Percentiles rank a stretch among this genome's conserved stretches.
phyloP scores from a whole-genome alignment of 2,797 vertebrate species.

The Galaxias olidus region DNA sequence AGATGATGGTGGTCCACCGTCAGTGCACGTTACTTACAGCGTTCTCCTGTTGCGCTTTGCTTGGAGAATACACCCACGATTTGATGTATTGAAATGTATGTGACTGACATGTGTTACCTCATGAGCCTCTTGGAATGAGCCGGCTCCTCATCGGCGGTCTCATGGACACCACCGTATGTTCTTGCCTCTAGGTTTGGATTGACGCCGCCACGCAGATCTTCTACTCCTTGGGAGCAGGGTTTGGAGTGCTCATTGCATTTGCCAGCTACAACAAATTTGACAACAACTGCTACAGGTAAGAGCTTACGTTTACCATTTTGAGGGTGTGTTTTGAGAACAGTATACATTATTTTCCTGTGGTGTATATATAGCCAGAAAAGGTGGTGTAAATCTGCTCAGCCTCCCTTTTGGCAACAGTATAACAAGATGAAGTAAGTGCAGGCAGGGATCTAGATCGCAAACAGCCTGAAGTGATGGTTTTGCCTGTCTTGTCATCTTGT shows the following conservation, averaged over 20 bases:
- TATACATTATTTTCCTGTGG: constrained; percentile 13
- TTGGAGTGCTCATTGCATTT: constrained; percentile 96
- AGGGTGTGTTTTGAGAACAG: constrained; percentile 3
- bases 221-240: constrained; percentile 96
- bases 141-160: too few relatives aligned
- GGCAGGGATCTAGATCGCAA: background rate
- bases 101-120: too few relatives aligned
- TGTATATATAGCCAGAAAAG: constrained; percentile 12
- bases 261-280: constrained; percentile 99
- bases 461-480: too few relatives aligned
- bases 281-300: constrained; percentile 98
- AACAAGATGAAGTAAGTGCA: constrained; percentile 42
- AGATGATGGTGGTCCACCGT: too few relatives aligned
- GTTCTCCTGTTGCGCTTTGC: too few relatives aligned
- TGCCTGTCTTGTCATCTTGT: constrained; percentile 22
- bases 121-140: too few relatives aligned
- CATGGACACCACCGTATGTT: constrained; percentile 8
- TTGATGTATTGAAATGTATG: too few relatives aligned
- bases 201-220: constrained; percentile 99
- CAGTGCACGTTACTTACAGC: too few relatives aligned
- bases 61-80: too few relatives aligned
- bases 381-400: constrained; percentile 48
- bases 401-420: constrained; percentile 29
- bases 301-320: background rate
- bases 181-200: constrained; percentile 91